Evolutionary conservation across 2,888 invertebrate genomes (phyloP).

Genomic region (Thymelicus lineola): DNA sequence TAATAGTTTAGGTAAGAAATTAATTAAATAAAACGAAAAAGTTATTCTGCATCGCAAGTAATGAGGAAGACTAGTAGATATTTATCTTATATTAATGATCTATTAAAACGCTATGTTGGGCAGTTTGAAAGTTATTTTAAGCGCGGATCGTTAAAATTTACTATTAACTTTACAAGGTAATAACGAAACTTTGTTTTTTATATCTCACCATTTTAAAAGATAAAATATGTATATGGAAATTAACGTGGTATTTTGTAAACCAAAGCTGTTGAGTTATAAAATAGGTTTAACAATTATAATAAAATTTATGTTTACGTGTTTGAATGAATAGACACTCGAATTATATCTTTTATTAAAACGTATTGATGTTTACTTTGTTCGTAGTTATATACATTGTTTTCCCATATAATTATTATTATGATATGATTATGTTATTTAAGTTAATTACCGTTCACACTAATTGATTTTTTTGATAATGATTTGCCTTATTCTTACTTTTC

Average conservation of each 20-base stretch:
- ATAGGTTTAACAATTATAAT: not conserved
- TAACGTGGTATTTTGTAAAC: not conserved
- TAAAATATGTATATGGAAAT: conserved; percentile 14
- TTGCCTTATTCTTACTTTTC: no score
- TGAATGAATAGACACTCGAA: not conserved
- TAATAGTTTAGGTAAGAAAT: not conserved
- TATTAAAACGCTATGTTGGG: conserved; percentile 11
- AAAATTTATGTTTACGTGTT: not conserved
- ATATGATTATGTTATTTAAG: no score
- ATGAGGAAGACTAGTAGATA: conserved; percentile 10
- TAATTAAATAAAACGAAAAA: not conserved
- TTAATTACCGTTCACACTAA: no score
- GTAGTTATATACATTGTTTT: no score
- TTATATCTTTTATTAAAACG: no score
- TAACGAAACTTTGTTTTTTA: conserved; percentile 30
- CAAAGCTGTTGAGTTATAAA: conserved; percentile 1
- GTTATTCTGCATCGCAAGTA: not conserved
- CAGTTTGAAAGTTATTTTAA: conserved; percentile 27
- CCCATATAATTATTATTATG: no score
- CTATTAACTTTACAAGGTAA: conserved; percentile 24
- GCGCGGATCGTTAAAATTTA: conserved; percentile 30
- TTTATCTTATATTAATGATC: conserved; percentile 16
- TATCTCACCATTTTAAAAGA: conserved; percentile 18
- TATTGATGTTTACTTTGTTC: no score
- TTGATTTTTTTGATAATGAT: no score